These are phyloP conservation scores for Diplodus puntazzo DNA, from an alignment of 2,797 vertebrate genomes.

Conservation along the genomic window DNA sequence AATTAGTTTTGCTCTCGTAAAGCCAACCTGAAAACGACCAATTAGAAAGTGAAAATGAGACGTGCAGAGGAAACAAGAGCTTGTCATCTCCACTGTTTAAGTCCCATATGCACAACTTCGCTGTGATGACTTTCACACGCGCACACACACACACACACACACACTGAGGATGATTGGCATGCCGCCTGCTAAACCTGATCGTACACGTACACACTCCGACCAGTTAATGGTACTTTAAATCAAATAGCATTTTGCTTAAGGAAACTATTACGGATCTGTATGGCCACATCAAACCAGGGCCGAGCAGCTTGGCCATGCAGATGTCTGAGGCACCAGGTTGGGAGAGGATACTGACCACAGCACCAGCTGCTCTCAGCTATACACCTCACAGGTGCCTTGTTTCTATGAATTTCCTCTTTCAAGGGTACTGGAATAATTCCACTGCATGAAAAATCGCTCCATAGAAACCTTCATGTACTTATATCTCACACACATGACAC, in stretches of 20 bases:
- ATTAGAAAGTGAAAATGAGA: constrained; percentile 88
- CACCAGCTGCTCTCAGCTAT: constrained; percentile 79
- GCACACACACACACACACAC: constrained; percentile 25
- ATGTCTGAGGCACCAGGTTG: constrained; percentile 68
- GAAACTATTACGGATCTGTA: constrained; percentile 69
- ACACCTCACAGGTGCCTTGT: constrained; percentile 69
- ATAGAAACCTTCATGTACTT: constrained; percentile 6
- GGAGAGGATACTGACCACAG: constrained; percentile 74
- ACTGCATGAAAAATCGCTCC: constrained; percentile 22
- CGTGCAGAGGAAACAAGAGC: constrained; percentile 81
- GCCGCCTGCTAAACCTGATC: constrained; percentile 47
- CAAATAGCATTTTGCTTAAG: constrained; percentile 55
- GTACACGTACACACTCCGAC: constrained; percentile 53
- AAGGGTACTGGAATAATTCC: constrained; percentile 51
- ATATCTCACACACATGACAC: constrained; percentile 17
- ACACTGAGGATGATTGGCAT: constrained; percentile 49
- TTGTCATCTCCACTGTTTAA: constrained; percentile 80
- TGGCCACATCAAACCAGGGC: constrained; percentile 70
- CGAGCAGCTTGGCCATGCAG: constrained; percentile 67
- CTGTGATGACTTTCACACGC: constrained; percentile 70
- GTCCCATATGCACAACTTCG: constrained; percentile 76
- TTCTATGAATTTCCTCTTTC: constrained; percentile 73
- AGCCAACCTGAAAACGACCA: constrained; percentile 89
- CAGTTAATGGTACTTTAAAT: constrained; percentile 61
- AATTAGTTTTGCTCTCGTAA: constrained; percentile 91